Evolutionary conservation across 2,888 invertebrate species (phyloP).

Genomic region (Ceratothoa steindachneri): DNA sequence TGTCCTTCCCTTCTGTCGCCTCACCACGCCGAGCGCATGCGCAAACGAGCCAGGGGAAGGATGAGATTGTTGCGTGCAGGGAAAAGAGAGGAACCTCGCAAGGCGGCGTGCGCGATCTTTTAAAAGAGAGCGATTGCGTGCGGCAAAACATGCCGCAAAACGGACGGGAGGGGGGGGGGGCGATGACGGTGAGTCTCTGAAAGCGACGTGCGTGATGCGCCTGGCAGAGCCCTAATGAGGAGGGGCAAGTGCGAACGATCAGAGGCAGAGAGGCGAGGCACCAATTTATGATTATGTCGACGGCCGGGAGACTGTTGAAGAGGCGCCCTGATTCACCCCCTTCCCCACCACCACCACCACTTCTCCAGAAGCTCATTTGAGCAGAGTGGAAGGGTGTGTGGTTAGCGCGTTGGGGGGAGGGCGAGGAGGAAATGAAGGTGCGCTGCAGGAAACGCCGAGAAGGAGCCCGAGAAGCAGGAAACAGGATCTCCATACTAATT

Average conservation of each 20-base stretch:
- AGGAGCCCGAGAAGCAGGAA: background rate
- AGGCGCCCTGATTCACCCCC: background rate
- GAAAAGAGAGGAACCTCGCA: background rate
- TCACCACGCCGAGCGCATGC: no score
- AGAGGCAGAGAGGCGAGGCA: background rate
- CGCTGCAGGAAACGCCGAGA: background rate
- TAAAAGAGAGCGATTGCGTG: background rate
- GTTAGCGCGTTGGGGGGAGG: background rate
- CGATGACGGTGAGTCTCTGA: background rate
- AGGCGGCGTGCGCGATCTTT: background rate
- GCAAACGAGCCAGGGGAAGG: no score
- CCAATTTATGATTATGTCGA: conserved; percentile 7
- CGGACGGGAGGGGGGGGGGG: background rate
- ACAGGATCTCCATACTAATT: background rate
- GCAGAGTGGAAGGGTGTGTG: background rate
- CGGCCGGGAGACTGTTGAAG: background rate
- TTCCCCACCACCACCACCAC: no score
- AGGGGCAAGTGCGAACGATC: conserved; percentile 12
- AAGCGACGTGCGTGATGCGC: background rate
- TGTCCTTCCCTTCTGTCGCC: no score
- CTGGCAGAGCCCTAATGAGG: conserved; percentile 7
- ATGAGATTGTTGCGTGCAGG: background rate
- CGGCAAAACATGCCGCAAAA: no score
- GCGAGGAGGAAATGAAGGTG: background rate
- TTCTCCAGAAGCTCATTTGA: conserved; percentile 4